Base-by-base conservation (phyloP, 2,113 vertebrate genomes). In the Dasypus novemcinctus region DNA sequence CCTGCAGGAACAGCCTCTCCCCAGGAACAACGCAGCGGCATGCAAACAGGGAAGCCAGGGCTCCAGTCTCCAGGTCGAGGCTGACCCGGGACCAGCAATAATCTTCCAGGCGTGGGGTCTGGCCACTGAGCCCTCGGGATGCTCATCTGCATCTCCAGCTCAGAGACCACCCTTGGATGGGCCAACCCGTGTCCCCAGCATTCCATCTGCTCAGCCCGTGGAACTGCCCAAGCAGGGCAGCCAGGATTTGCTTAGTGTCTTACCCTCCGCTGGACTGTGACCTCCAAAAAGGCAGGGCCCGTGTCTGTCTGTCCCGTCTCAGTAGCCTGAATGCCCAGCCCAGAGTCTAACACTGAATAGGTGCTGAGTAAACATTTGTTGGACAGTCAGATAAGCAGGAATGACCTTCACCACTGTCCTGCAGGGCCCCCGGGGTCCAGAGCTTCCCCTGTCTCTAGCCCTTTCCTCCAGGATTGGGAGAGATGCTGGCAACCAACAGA, bases 321-420 rank as follows among this genome's bases (percentile, higher is more conserved):
- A 9, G 20, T 9, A 59, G 74, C 38, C 82, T 6, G 10, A n/a
- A 46, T 20, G 27, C 57, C 33, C 46, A 57, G 9, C 64, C 69
- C 27, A 4, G 8, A 63, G 68, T 7, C 59, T 43, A 31, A 15
- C 17, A 15, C 75, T 18, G 23, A 93, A 15, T 1, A 9, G 31
- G 21, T 0, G 0, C 23, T 17, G 31, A 0, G 14, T n/a, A 7
- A 46, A 15, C 38, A 23, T 33, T 13, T 25, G 12, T 17, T 31
- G 36, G 59, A 9, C 4, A 10, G 27, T 2, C 61, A 54, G 59
- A 25, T 18, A 25, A 4, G 66, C 17, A 59, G 69, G 33, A n/a
- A 52, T 64, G 61, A 23, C 46, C 21, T 18, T 43, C 57, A 38
- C 41, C 11, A 21, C 13, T 21, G 36, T 25, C 71, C 66, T 17